phyloP scores from a whole-genome alignment of 1,140 invertebrate species.

The Eubasilissa regina region DNA sequence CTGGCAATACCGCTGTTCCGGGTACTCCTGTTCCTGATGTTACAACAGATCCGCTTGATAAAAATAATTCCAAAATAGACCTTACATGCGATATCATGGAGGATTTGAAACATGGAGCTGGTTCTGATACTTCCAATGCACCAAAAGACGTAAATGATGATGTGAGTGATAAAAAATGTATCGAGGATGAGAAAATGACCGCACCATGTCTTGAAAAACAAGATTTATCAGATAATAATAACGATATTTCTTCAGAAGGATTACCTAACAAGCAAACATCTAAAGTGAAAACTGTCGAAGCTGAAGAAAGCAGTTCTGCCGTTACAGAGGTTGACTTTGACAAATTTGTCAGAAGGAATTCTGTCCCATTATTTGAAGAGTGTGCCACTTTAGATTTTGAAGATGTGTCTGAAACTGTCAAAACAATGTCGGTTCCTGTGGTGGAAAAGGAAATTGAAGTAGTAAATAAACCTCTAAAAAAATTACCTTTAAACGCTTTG shows the following conservation, averaged over 20 bases:
- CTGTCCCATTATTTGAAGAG: conserved; percentile 59
- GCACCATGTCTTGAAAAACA: background rate
- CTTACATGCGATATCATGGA: background rate
- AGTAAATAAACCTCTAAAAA: background rate
- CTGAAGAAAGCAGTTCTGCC: background rate
- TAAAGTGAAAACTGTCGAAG: background rate
- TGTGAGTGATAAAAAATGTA: too few relatives aligned
- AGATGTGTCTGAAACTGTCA: conserved; percentile 25
- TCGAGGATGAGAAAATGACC: background rate
- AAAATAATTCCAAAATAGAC: background rate
- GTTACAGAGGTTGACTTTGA: conserved; percentile 71
- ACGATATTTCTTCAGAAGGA: conserved; percentile 20
- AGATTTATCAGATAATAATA: conserved; percentile 21
- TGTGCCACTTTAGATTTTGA: conserved; percentile 20
- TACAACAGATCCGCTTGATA: background rate
- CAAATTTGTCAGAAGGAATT: conserved; percentile 69
- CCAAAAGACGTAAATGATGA: background rate
- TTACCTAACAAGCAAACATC: conserved; percentile 4
- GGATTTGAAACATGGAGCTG: background rate
- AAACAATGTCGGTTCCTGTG: conserved; percentile 22
- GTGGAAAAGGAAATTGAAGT: conserved; percentile 1
- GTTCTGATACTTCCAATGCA: too few relatives aligned
- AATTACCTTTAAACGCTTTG: background rate
- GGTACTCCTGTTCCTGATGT: too few relatives aligned
- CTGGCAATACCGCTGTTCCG: background rate